A percentile compares a stretch with the other conserved stretches of the same genome.
Evolutionary conservation across 2,797 vertebrate genomes (phyloP).

Genomic region (Lacerta agilis): DNA sequence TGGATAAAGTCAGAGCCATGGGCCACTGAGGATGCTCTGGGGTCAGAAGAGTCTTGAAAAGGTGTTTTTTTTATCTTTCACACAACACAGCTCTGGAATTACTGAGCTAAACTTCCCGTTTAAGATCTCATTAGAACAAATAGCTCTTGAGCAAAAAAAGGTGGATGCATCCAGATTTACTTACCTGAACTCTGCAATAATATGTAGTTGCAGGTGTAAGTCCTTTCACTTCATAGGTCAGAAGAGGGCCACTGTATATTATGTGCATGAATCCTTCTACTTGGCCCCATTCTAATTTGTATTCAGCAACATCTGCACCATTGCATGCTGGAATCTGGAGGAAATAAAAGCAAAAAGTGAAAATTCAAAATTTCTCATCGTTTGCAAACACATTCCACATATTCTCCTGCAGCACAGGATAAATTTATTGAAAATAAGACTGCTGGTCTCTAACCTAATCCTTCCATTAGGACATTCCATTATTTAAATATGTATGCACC

Average conservation of each 20-base stretch:
- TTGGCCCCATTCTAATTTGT: slow-evolving; percentile 81
- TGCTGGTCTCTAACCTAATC: neutral
- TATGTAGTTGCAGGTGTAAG: slow-evolving; percentile 82
- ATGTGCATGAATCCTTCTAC: slow-evolving; percentile 77
- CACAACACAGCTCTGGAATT: neutral
- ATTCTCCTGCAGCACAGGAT: accelerated
- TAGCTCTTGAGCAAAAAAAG: neutral
- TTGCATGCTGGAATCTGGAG: slow-evolving; percentile 77
- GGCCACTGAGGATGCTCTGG: neutral
- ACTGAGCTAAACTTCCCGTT: neutral
- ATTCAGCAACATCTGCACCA: slow-evolving; percentile 79
- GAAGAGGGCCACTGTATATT: slow-evolving; percentile 76
- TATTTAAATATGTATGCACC: neutral
- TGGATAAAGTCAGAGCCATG: no score
- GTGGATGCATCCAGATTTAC: neutral
- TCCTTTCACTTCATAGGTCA: slow-evolving; percentile 81
- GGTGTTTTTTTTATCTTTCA: neutral
- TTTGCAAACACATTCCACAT: accelerated
- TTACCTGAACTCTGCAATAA: slow-evolving; percentile 85
- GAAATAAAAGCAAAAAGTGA: neutral
- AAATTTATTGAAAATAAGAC: neutral
- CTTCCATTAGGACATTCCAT: neutral
- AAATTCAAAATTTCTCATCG: neutral
- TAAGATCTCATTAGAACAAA: neutral
- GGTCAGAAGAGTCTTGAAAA: neutral